Base-by-base conservation (phyloP, 2,797 vertebrate genomes). In the Acrossocheilus fasciatus region DNA sequence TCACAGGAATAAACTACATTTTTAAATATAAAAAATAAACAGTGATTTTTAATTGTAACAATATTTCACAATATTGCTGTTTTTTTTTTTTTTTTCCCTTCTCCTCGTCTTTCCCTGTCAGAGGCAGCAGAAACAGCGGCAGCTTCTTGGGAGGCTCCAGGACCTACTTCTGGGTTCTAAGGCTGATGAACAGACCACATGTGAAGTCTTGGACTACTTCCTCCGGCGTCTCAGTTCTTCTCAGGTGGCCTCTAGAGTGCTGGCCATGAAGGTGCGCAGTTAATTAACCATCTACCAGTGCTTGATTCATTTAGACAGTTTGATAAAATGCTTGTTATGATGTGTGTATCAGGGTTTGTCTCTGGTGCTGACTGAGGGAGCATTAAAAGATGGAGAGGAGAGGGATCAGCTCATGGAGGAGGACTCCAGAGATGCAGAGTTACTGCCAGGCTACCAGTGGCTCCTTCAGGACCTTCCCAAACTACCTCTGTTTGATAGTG, bases 161-260 rank as follows among this genome's bases (percentile, higher is more conserved):
- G 98, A 99, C 91, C 96, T 99, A 69, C 93, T 99, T 2, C 91
- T 99, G 86, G 98, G 98, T 77, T 96, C 98, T 41, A 97, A 97
- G 82, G 98, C 98, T 0, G 98, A 99, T 0, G 98, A 99, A 86
- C 98, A 98, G 93, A 99, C 98, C 57, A 99, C 98, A 0, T 98
- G 98, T 0, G 98, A 99, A 91, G 98, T 99, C 89, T 94, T 99
- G 23, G 98, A 99, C 94, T 99, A 99, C 93, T 99, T 99, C 89
- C 95, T 99, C 39, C 96, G 98, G 1, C 96, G 98, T 23, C 96
- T 99, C 36, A 98, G 98, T 90, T 99, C 98, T 20, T 97, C 98
- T 14, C 98, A 99, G 92, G 97, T 98, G 92, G 98, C 98, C 20
- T 99, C 98, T 0, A 93, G 98, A 36, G 97, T 98, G 36, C 93